phyloP scores from a whole-genome alignment of 2,113 vertebrate species.

The Terrapene triunguis region DNA sequence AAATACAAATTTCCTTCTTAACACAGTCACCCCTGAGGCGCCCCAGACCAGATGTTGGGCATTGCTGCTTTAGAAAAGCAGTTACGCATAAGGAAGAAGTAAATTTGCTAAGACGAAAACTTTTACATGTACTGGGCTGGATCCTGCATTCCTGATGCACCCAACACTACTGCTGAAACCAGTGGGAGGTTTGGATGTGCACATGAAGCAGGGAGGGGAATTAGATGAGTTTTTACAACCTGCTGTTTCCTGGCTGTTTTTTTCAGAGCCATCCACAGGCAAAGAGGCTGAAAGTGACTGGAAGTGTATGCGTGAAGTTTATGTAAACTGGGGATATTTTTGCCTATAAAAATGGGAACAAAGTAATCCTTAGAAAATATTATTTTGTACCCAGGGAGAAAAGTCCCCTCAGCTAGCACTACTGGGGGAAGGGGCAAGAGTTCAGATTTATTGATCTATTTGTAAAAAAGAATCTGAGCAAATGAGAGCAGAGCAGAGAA shows the following conservation, averaged over 20 bases:
- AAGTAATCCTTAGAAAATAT: background rate
- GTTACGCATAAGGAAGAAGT: background rate
- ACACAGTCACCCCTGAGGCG: background rate
- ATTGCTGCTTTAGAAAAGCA: background rate
- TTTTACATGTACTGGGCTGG: background rate
- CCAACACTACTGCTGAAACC: background rate
- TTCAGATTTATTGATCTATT: background rate
- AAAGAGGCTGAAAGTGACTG: background rate
- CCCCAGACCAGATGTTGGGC: background rate
- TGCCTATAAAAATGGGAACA: background rate
- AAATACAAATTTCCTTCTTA: background rate
- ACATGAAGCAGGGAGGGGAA: background rate
- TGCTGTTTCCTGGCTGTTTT: background rate
- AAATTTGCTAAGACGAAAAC: background rate
- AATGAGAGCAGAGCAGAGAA: background rate
- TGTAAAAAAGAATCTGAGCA: background rate
- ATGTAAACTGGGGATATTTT: background rate
- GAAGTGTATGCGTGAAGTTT: background rate
- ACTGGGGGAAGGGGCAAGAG: background rate
- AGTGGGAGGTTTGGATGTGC: rapidly evolving
- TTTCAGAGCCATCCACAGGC: background rate
- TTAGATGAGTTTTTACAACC: background rate
- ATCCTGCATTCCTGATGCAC: rapidly evolving
- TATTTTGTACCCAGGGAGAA: background rate
- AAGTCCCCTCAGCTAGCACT: background rate